Evolutionary conservation across 2,113 vertebrate genomes (phyloP), one percentile per base, ranked within the genome.

Genomic region (Trinectes maculatus): DNA sequence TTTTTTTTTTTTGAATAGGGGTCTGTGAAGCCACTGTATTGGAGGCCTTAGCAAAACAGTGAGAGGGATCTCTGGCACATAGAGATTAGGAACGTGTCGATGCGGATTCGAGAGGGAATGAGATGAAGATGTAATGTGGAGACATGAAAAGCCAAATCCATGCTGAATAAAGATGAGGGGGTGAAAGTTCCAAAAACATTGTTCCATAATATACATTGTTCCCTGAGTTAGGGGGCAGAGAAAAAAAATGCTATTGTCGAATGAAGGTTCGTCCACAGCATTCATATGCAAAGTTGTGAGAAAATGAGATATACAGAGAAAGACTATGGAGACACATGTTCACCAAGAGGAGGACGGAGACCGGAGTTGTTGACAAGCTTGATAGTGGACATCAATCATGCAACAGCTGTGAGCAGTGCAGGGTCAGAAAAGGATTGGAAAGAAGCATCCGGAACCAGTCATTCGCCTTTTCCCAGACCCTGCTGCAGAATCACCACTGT

Each of bases 361-460:
- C 26, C 16, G 40, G 47, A 78, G 81, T 53, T 68, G 84, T 51
- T 90, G 90, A 91, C 85, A 89, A 84, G 66, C 80, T 62, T 37
- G 64, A 59, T 82, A 81, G 70, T 55, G 73, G 55, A 49, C 88
- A 92, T 91, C 91, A 85, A 91, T 92, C 91, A 91, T 56, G 74
- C 59, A 76, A 86, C 90, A 91, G 88, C 89, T 91, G 88, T 60
- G 80, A 74, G 66, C 16, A 31, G 73, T 31, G 75, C 72, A 64
- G 75, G 63, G 34, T 63, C 62, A 48, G 73, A 16, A 54, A 1
- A 52, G 31, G 76, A 79, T 71, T 71, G 87, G 75, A 73, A 77
- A 83, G 74, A 77, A 78, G 80, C 61, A 81, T 75, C 68, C 70
- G 73, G 62, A 77, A 77, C 73, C 18, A 54, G 60, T 54, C 33